These are phyloP conservation scores for Bedellia somnulentella DNA, from an alignment of 2,888 invertebrate species.

Conservation along the genomic window DNA sequence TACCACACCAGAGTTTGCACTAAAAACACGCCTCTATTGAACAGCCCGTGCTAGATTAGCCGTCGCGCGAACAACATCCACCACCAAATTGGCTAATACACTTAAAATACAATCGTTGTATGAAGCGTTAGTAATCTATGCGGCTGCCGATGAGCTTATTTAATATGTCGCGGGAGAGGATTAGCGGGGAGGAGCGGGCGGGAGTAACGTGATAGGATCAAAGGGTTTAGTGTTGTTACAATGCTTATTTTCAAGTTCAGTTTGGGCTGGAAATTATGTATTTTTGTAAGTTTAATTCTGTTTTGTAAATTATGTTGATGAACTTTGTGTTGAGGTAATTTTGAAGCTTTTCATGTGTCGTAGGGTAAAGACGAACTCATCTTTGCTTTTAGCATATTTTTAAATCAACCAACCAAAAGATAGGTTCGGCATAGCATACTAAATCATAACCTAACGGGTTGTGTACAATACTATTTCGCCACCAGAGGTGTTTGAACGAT, in stretches of 20 bases:
- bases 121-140: conserved; percentile 56
- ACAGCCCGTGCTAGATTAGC: conserved; percentile 52
- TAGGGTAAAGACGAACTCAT: no score
- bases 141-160: conserved; percentile 58
- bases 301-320: no score
- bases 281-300: conserved; percentile 13
- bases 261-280: conserved; percentile 6
- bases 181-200: conserved; percentile 26
- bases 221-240: conserved; percentile 25
- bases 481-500: no score
- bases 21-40: no score
- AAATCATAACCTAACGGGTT: no score
- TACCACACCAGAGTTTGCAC: no score
- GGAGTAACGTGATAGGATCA: conserved; percentile 27
- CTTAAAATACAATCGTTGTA: conserved; percentile 65
- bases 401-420: no score
- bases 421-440: no score
- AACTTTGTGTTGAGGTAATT: no score
- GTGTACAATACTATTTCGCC: no score
- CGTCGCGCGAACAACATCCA: conserved; percentile 60
- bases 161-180: conserved; percentile 55
- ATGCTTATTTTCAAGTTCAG: conserved; percentile 16
- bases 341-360: no score
- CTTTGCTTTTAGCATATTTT: no score
- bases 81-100: conserved; percentile 66